Conservation (phyloP, 2,888 invertebrate genomes). For the Timema cristinae region DNA sequence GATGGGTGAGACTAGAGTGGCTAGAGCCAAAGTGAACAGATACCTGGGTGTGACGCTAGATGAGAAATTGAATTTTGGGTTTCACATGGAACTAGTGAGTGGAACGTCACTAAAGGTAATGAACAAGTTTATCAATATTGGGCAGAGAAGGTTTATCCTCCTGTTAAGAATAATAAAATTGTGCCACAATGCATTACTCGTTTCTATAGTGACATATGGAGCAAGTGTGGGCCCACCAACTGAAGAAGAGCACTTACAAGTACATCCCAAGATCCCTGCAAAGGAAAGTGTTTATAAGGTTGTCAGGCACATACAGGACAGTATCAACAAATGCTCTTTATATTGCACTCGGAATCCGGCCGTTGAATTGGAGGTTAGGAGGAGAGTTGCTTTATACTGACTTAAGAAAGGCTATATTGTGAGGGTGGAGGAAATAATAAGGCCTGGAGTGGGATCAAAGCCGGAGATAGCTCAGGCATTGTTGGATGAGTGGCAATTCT, state of each 20-base stretch:
- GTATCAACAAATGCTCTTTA: background rate
- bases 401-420: background rate
- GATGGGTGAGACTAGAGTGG: background rate
- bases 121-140: too few species aligned
- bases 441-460: background rate
- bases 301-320: background rate
- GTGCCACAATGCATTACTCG: background rate
- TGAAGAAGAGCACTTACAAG: background rate
- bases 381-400: background rate
- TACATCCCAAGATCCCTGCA: background rate
- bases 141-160: background rate
- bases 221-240: background rate
- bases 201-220: background rate
- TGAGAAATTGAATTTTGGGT: background rate
- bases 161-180: background rate
- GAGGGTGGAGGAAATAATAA: background rate
- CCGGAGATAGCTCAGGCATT: background rate
- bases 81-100: background rate
- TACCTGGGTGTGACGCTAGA: background rate
- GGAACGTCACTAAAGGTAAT: background rate
- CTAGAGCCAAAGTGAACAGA: background rate
- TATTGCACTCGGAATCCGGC: too few species aligned
- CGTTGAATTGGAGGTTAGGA: too few species aligned
- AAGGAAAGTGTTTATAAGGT: background rate
- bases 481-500: background rate